A percentile compares a stretch with the other conserved stretches of the same genome.
Evolutionary conservation across 35 echinoderm and acorn worm species (phyloP).

Genomic region (Anneissia japonica): DNA sequence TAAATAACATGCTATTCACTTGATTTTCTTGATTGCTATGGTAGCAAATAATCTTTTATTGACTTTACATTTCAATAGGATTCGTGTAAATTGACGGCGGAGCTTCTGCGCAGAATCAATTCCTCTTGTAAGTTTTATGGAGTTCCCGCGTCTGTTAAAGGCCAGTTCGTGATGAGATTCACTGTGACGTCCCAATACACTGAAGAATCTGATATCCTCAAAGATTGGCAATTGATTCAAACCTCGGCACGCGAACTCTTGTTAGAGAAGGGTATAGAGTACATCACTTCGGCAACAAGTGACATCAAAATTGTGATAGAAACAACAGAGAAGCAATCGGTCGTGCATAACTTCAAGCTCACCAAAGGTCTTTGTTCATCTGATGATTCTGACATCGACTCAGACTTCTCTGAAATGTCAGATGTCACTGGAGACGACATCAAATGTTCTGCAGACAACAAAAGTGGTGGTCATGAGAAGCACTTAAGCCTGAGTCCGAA

Average conservation of each 20-base stretch:
- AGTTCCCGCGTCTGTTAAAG: conserved; percentile 86
- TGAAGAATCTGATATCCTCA: conserved; percentile 65
- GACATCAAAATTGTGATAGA: conserved; percentile 17
- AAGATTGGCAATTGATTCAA: conserved; percentile 84
- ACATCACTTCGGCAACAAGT: conserved; percentile 51
- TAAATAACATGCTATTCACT: too few species aligned
- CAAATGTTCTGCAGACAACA: neutral
- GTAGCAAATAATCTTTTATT: too few species aligned
- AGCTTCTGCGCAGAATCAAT: conserved; percentile 72
- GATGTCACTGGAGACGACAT: neutral
- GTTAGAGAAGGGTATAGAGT: conserved; percentile 30
- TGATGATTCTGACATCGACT: neutral
- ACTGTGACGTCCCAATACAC: conserved; percentile 85
- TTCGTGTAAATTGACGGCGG: conserved; percentile 60
- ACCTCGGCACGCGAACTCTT: conserved; percentile 33
- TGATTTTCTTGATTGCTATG: too few species aligned
- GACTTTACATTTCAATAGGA: conserved; percentile 40
- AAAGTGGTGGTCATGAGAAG: neutral
- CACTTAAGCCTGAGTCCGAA: conserved; percentile 10
- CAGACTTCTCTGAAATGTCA: neutral
- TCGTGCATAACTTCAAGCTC: neutral
- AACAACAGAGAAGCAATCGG: conserved; percentile 17
- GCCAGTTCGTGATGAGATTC: conserved; percentile 83
- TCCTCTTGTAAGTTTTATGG: conserved; percentile 70
- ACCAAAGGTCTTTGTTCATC: neutral